Base-by-base conservation (phyloP, 2,888 invertebrate genomes). In the Latrodectus hesperus region DNA sequence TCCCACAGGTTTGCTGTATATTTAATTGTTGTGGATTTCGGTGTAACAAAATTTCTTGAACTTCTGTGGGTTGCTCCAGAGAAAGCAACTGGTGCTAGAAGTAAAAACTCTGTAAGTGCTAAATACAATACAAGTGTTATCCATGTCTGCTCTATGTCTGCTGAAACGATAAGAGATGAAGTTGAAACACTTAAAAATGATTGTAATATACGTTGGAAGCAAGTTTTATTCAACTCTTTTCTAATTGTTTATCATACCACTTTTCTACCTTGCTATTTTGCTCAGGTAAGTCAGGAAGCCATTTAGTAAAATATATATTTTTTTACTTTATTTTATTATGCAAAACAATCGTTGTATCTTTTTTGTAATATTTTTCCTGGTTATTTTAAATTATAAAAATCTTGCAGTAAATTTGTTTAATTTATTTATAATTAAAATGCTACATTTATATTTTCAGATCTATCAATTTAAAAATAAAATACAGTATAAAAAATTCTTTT, bases 231-330 rank as follows among this genome's bases (percentile, higher is more conserved):
- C 92, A 94, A 95, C 90, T 96, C 98, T 0, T 94, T 97, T 70
- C 92, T 96, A 9, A 96, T 96, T 90, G 96, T 97, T 0, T 98
- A 98, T 92, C 97, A 97, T 92, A 95, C 96, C 68, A 96, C 96
- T 84, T 96, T 97, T 91, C 94, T 98, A 85, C 98, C 98, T 0
- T 96, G 96, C 91, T 96, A 96, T 92, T 97, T 98, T 93, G 96
- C 96, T 55, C 96, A 96, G 94, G 96, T 96, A 51, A 73, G 49
- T 60, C 22, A 22, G 38, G 38, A 38, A 38, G 22, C 22, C 26
- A 65, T 51, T 65, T 68, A 16, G n/a, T 65, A 11, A 65, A 53
- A 22, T 74, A 3, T n/a, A n/a, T n/a, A n/a, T n/a, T n/a, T n/a
- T n/a, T 53, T 74, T 74, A 14, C 16, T 74, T 55, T 12, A 38